These are phyloP conservation scores for Acanthis flammea DNA, from an alignment of 2,797 vertebrate species.

Conservation along the genomic window DNA sequence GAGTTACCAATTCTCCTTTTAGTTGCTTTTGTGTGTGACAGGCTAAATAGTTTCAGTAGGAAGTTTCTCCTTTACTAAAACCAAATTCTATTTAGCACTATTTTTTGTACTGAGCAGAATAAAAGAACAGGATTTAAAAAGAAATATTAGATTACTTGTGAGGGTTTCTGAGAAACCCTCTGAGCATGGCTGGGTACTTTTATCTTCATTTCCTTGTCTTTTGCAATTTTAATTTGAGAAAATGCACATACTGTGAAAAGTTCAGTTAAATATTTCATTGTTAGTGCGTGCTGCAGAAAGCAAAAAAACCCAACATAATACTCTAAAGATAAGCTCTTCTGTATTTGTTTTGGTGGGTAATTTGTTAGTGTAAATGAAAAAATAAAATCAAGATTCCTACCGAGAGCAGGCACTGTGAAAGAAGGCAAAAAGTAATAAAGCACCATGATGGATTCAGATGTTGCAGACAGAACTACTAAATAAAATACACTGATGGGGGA, in stretches of 20 bases:
- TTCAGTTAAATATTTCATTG: slow-evolving; percentile 50
- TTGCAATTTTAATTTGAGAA: slow-evolving; percentile 52
- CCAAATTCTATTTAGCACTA: neutral
- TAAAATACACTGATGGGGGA: neutral
- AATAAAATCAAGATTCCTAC: neutral
- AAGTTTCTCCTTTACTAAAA: neutral
- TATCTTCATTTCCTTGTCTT: slow-evolving; percentile 35
- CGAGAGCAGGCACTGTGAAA: neutral
- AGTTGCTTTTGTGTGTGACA: neutral
- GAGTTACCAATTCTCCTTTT: neutral
- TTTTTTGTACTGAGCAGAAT: neutral
- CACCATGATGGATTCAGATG: neutral
- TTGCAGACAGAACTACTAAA: neutral
- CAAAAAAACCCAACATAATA: neutral
- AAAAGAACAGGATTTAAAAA: neutral
- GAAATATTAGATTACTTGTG: neutral
- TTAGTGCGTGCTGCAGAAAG: neutral
- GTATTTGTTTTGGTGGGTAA: neutral
- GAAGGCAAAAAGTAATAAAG: neutral
- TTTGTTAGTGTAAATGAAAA: neutral
- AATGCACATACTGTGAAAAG: neutral
- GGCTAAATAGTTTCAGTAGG: neutral
- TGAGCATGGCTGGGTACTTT: neutral
- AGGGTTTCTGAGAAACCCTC: neutral
- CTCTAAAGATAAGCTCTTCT: neutral